Evolutionary conservation across 2,888 invertebrate species (phyloP).

Genomic region (Meghimatium bilineatum): DNA sequence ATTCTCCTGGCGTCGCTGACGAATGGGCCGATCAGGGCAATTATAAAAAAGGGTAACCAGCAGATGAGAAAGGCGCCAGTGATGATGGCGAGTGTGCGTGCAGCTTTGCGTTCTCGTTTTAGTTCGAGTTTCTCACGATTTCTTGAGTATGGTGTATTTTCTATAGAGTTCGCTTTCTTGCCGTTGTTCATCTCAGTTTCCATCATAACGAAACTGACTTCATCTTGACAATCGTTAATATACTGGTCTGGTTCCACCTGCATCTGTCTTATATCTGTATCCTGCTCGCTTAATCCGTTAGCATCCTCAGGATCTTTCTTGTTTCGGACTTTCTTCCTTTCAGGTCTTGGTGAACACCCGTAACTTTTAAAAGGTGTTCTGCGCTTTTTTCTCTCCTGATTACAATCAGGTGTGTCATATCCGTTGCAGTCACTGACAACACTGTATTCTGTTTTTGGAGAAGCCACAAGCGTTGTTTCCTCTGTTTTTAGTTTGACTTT

Average conservation of each 20-base stretch:
- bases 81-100: conserved; percentile 80
- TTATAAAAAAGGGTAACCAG: conserved; percentile 95
- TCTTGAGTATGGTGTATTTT: conserved; percentile 61
- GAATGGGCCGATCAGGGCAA: conserved; percentile 90
- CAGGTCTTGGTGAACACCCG: conserved; percentile 50
- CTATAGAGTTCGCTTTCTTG: conserved; percentile 55
- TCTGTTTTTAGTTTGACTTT: conserved; percentile 53
- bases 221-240: conserved; percentile 45
- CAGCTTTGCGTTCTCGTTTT: conserved; percentile 77
- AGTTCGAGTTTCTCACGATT: conserved; percentile 75
- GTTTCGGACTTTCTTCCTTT: conserved; percentile 44
- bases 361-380: conserved; percentile 45
- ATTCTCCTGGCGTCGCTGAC: conserved; percentile 81
- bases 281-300: conserved; percentile 29
- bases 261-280: conserved; percentile 35
- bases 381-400: conserved; percentile 39
- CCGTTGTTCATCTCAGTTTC: conserved; percentile 59
- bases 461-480: conserved; percentile 54
- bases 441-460: conserved; percentile 52
- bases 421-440: conserved; percentile 52
- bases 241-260: conserved; percentile 41
- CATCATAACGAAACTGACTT: conserved; percentile 54
- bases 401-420: conserved; percentile 20
- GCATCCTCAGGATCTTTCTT: conserved; percentile 23
- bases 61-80: conserved; percentile 94